A percentile compares a stretch with the other conserved stretches of the same genome.
phyloP scores from a whole-genome alignment of 2,797 vertebrate genomes.

The Falco concolor region DNA sequence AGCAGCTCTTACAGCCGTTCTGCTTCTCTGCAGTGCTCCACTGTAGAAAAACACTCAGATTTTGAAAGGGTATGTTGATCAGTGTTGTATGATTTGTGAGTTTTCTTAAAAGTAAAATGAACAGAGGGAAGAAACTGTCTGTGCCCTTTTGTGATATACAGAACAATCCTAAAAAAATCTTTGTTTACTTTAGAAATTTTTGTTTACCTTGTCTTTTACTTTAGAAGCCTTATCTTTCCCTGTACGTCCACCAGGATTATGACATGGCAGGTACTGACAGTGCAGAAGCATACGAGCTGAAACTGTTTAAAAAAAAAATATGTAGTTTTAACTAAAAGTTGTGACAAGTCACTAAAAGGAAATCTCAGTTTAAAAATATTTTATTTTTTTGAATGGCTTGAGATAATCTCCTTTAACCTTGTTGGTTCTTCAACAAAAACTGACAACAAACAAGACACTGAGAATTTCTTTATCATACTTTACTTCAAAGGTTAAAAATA shows the following conservation, averaged over 20 bases:
- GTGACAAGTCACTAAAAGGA: background rate
- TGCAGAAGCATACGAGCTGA: background rate
- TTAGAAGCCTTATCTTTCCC: background rate
- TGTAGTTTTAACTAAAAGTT: background rate
- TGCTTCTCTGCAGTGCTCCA: rapidly evolving
- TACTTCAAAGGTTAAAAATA: background rate
- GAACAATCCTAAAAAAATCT: background rate
- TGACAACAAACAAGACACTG: background rate
- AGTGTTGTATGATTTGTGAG: background rate
- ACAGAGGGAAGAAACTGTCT: background rate
- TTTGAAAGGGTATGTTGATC: background rate
- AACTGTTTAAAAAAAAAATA: background rate
- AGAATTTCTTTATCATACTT: background rate
- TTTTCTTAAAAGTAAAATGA: background rate
- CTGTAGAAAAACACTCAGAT: rapidly evolving
- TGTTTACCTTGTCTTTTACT: slow-evolving; percentile 13
- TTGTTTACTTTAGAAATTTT: background rate
- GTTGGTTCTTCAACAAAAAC: background rate
- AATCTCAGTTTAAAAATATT: background rate
- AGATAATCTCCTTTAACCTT: background rate
- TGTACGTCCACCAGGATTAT: rapidly evolving
- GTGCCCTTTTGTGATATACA: background rate
- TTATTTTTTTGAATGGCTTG: background rate
- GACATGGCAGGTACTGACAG: background rate
- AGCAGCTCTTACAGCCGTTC: background rate